Evolutionary conservation across 1,140 invertebrate genomes (phyloP), one percentile per base, ranked within the genome.

Genomic region (Pogonomyrmex californicus): DNA sequence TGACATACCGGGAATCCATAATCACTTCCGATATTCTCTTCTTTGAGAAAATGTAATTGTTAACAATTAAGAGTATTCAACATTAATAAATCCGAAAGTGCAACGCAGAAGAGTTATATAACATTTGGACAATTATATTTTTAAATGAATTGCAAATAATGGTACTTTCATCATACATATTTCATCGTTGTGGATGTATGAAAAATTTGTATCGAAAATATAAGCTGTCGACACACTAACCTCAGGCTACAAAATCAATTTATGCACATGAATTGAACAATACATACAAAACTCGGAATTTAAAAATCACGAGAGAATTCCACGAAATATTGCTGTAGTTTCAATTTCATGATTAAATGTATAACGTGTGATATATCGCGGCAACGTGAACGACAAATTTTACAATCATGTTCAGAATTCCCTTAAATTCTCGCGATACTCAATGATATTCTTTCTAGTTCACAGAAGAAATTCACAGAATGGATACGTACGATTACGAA

Each of bases 191-290:
- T 17, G 33, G 17, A 23, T 0, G 23, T 23, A 23, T 23, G 23
- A 23, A 23, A 23, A 23, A 9, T 56, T 56, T 30, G 14, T n/a
- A 30, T 54, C 17, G 38, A 58, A 70, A 81, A 71, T 70, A 33
- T 30, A 44, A 56, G 9, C 49, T 33, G 1, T 41, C 38, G 41
- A 23, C 41, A 49, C 36, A 44, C 36, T 56, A 30, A 70, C 78
- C 38, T 81, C 63, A 33, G 49, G 65, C 49, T 71, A 81, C 36
- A 30, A 81, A 44, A 71, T 81, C 65, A 47, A 81, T 81, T 70
- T 81, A 71, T 71, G 78, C 49, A 23, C 65, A 71, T 71, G 49
- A 71, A 70, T 70, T 71, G 49, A 71, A 70, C 41, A 17, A 58
- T 44, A 44, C 7, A 30, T 65, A 81, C 23, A 81, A 79, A 79